Conservation (phyloP, 92 coral and sea anemone genomes). For the Chrysogorgia sp. region DNA sequence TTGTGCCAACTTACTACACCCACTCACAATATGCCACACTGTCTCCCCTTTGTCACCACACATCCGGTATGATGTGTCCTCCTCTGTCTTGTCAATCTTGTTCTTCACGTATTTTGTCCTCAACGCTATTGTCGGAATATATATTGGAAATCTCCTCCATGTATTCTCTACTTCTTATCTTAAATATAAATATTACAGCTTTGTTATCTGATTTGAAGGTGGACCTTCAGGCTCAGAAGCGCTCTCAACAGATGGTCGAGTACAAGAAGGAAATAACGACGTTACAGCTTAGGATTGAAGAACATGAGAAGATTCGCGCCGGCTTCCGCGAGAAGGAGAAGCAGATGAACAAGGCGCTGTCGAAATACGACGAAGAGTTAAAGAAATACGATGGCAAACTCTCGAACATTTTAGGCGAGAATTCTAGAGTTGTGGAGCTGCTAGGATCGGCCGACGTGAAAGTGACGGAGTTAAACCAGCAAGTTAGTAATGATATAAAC, state of each 20-base stretch:
- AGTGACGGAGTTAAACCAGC: background rate
- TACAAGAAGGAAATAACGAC: constrained; percentile 65
- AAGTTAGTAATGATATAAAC: no score
- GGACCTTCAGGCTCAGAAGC: constrained; percentile 38
- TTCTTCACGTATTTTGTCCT: no score
- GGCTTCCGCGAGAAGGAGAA: constrained; percentile 70
- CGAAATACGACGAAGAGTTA: constrained; percentile 58
- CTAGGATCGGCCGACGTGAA: constrained; percentile 1
- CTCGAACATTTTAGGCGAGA: background rate
- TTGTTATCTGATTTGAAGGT: no score
- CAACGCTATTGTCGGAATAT: no score
- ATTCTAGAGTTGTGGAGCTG: constrained; percentile 2
- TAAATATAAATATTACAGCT: no score
- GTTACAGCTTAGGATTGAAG: constrained; percentile 59
- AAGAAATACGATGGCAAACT: constrained; percentile 56
- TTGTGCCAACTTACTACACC: no score
- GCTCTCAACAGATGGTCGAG: constrained; percentile 63
- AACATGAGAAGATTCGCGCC: constrained; percentile 61
- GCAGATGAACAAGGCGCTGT: constrained; percentile 63
- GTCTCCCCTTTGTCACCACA: no score
- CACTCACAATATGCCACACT: no score
- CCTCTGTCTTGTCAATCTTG: no score
- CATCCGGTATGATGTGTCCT: no score
- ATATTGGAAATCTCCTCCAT: no score
- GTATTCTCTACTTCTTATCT: no score